Evolutionary conservation across 2,113 vertebrate species (phyloP).

Genomic region (Sciurus niger): DNA sequence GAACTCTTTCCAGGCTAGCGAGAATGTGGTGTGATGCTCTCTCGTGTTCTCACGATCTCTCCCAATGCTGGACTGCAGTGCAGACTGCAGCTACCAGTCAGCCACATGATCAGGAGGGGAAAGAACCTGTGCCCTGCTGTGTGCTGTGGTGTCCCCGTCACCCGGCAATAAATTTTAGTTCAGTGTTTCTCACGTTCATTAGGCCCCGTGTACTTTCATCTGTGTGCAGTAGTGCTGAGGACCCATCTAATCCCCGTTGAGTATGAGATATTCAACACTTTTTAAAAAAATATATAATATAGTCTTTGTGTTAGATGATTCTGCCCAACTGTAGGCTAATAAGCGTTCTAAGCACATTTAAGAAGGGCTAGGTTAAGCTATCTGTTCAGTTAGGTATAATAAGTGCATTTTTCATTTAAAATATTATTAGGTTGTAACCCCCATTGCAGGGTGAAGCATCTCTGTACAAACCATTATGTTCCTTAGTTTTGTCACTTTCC

Average conservation of each 20-base stretch:
- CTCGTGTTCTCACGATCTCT: too few relatives aligned
- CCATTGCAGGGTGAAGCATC: background rate
- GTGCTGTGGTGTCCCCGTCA: background rate
- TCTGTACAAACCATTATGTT: background rate
- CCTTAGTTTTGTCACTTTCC: background rate
- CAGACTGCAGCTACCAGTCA: too few relatives aligned
- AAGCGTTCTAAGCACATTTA: background rate
- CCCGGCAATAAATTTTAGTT: background rate
- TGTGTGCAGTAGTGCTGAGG: too few relatives aligned
- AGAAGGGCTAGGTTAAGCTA: background rate
- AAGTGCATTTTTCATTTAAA: background rate
- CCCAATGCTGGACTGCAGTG: background rate
- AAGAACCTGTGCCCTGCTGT: too few relatives aligned
- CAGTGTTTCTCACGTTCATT: background rate
- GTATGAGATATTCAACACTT: background rate
- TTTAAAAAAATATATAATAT: background rate
- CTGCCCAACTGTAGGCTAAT: background rate
- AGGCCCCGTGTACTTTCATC: background rate
- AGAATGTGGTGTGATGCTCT: background rate
- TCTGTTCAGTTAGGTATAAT: background rate
- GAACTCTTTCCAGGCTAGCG: background rate
- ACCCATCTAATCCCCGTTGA: background rate
- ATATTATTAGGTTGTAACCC: background rate
- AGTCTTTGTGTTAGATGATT: background rate
- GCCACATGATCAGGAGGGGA: background rate